Conservation (phyloP, 2,888 invertebrate species). For the Margaritifera margaritifera region DNA sequence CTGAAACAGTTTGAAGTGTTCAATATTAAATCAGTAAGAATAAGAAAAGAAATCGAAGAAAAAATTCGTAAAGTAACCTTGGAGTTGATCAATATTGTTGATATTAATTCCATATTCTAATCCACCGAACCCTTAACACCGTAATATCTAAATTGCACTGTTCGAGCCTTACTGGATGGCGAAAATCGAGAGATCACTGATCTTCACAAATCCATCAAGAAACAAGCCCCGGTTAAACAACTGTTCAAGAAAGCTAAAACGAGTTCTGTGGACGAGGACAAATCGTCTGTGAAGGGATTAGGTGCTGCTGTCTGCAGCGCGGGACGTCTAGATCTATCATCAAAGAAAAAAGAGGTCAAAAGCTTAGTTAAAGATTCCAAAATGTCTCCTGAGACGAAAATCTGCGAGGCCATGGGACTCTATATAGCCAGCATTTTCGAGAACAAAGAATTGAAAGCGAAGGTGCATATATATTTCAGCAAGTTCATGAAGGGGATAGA, state of each 20-base stretch:
- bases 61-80: not conserved
- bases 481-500: constrained; percentile 52
- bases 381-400: constrained; percentile 30
- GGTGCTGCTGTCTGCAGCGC: constrained; percentile 50
- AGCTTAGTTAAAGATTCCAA: constrained; percentile 46
- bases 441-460: constrained; percentile 33
- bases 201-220: constrained; percentile 57
- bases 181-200: constrained; percentile 47
- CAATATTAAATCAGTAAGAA: too few relatives aligned
- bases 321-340: constrained; percentile 33
- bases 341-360: constrained; percentile 40
- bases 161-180: constrained; percentile 53
- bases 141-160: not conserved
- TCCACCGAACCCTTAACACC: not conserved
- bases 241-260: constrained; percentile 44
- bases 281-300: constrained; percentile 40
- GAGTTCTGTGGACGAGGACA: constrained; percentile 29
- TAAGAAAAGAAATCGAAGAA: not conserved
- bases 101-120: not conserved
- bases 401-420: constrained; percentile 47
- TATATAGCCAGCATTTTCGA: constrained; percentile 47
- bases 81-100: not conserved
- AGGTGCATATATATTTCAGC: constrained; percentile 52
- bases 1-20: too few relatives aligned
- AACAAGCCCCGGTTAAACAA: constrained; percentile 47